These are phyloP conservation scores for Yoshiicerus persimilis DNA, from an alignment of 1,140 invertebrate genomes.

Conservation along the genomic window DNA sequence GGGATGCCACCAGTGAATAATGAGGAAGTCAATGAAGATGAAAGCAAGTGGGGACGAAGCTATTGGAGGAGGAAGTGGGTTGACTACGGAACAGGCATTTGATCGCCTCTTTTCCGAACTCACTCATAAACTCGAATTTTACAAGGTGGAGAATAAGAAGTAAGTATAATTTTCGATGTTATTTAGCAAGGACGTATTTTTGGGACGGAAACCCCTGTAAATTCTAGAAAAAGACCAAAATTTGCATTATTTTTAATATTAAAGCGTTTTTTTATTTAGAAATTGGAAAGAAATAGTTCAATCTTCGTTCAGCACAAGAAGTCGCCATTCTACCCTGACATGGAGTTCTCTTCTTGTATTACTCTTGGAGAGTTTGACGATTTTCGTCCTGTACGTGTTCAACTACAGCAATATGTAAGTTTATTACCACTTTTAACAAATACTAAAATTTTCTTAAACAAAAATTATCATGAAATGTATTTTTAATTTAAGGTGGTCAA, in stretches of 20 bases:
- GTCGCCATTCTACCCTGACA: conserved; percentile 38
- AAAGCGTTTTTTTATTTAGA: background rate
- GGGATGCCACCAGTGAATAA: background rate
- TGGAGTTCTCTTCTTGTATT: conserved; percentile 43
- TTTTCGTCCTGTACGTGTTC: conserved; percentile 36
- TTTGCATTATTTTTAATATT: background rate
- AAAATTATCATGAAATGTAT: background rate
- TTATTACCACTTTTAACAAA: background rate
- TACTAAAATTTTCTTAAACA: background rate
- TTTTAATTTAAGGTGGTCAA: conserved; percentile 51
- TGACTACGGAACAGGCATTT: conserved; percentile 46
- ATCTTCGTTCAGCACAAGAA: conserved; percentile 42
- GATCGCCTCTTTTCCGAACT: conserved; percentile 39
- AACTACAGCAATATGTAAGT: conserved; percentile 43
- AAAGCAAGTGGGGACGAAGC: background rate
- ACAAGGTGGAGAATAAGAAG: conserved; percentile 27
- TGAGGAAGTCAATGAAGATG: background rate
- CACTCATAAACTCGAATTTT: conserved; percentile 15
- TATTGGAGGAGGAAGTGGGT: conserved; percentile 9
- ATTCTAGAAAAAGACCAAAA: background rate
- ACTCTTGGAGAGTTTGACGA: conserved; percentile 37
- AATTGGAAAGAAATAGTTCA: conserved; percentile 42
- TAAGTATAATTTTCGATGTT: conserved; percentile 2
- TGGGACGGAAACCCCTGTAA: too few relatives aligned
- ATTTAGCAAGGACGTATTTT: background rate